A percentile compares a stretch with the other conserved stretches of the same genome.
Conservation (phyloP, 2,888 invertebrate species). For the Pristionchus entomophagus region DNA sequence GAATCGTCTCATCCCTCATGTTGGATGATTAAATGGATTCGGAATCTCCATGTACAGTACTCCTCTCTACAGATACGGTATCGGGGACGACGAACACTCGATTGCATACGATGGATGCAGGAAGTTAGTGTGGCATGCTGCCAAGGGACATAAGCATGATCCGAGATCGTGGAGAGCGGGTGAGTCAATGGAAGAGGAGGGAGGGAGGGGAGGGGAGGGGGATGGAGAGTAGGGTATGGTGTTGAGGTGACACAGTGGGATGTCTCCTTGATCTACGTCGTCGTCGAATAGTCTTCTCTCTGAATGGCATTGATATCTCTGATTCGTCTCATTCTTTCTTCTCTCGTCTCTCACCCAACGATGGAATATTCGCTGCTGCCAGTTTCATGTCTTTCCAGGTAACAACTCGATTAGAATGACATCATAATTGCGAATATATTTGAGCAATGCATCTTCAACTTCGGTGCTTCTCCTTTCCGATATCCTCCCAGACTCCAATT, state of each 20-base stretch:
- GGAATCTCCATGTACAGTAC: neutral
- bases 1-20: neutral
- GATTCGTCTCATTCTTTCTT: constrained; percentile 14
- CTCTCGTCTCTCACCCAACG: constrained; percentile 48
- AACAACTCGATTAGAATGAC: constrained; percentile 48
- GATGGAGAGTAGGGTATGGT: neutral
- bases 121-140: constrained; percentile 90
- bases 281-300: constrained; percentile 86
- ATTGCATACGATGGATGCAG: constrained; percentile 94
- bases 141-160: constrained; percentile 82
- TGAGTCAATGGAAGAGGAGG: constrained; percentile 53
- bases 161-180: constrained; percentile 85
- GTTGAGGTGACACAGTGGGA: constrained; percentile 85
- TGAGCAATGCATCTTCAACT: constrained; percentile 65
- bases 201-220: no score
- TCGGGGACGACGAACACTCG: constrained; percentile 91
- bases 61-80: constrained; percentile 85
- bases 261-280: constrained; percentile 87
- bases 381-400: constrained; percentile 98
- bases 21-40: neutral
- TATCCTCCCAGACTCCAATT: constrained; percentile 83
- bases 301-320: constrained; percentile 82
- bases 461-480: constrained; percentile 85
- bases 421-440: constrained; percentile 81
- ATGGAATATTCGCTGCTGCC: constrained; percentile 92